phyloP scores from a whole-genome alignment of 1,140 invertebrate genomes.

The Apis laboriosa region DNA sequence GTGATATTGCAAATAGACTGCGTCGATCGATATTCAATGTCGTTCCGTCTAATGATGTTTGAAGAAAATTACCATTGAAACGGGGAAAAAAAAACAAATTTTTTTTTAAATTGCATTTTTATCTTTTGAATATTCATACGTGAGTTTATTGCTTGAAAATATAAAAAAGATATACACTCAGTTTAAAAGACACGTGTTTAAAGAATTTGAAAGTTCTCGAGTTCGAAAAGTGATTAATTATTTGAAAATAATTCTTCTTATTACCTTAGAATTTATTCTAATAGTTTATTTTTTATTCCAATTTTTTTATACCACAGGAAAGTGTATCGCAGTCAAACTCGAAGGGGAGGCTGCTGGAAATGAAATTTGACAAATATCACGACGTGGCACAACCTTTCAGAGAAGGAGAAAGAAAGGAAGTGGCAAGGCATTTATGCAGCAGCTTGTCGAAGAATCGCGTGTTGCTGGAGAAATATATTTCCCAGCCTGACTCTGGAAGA shows the following conservation, averaged over 20 bases:
- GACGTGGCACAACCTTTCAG: slow-evolving; percentile 7
- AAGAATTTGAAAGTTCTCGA: no score
- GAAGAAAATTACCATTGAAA: neutral
- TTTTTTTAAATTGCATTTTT: neutral
- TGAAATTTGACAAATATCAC: slow-evolving; percentile 36
- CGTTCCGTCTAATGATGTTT: neutral
- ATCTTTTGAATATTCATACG: neutral
- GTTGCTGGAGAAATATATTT: slow-evolving; percentile 2
- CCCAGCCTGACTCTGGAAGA: neutral
- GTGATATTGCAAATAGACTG: neutral
- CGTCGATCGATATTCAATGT: slow-evolving; percentile 14
- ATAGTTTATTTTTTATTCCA: neutral
- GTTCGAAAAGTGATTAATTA: no score
- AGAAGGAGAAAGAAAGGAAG: neutral
- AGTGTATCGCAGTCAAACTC: neutral
- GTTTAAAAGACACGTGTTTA: no score
- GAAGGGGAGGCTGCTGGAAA: neutral
- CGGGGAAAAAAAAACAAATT: neutral
- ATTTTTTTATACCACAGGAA: neutral
- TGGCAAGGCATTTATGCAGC: slow-evolving; percentile 18
- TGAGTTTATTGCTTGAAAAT: neutral
- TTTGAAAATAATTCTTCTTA: neutral
- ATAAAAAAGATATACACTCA: neutral
- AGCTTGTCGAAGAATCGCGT: slow-evolving; percentile 21
- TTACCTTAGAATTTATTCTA: neutral